Evolutionary conservation across 1,140 invertebrate species (phyloP).

Genomic region (Physella acuta): DNA sequence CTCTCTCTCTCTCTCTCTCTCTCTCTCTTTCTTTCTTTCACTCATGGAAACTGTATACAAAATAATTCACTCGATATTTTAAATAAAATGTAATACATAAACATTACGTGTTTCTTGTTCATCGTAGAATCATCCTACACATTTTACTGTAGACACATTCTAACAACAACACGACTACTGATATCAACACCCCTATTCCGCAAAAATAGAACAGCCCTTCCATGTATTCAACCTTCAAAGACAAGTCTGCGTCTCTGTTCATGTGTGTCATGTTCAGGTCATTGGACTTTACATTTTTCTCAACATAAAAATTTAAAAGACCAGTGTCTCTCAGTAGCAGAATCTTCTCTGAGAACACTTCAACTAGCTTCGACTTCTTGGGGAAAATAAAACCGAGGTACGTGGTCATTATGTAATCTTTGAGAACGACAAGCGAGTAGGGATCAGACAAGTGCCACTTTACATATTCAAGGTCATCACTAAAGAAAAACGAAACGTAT

Average conservation of each 20-base stretch:
- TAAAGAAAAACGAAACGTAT: background rate
- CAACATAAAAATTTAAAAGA: background rate
- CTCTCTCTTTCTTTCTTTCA: too few species aligned
- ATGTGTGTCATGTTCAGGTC: background rate
- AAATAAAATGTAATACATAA: too few species aligned
- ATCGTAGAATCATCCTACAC: too few species aligned
- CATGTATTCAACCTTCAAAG: background rate
- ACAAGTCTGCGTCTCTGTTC: background rate
- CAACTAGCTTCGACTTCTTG: background rate
- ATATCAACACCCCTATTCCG: background rate
- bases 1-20: background rate
- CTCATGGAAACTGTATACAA: too few species aligned
- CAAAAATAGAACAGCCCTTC: background rate
- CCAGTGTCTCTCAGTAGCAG: background rate
- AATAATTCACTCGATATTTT: too few species aligned
- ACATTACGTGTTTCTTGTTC: too few species aligned
- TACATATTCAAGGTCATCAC: background rate
- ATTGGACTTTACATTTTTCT: background rate
- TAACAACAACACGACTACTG: background rate
- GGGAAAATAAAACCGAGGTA: background rate
- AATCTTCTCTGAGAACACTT: background rate
- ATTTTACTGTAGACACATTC: background rate
- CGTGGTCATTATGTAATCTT: background rate
- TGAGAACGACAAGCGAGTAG: background rate
- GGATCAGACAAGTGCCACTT: background rate